Evolutionary conservation across 2,113 vertebrate species (phyloP), one percentile per base, ranked within the genome.

Genomic region (Vidua chalybeata): DNA sequence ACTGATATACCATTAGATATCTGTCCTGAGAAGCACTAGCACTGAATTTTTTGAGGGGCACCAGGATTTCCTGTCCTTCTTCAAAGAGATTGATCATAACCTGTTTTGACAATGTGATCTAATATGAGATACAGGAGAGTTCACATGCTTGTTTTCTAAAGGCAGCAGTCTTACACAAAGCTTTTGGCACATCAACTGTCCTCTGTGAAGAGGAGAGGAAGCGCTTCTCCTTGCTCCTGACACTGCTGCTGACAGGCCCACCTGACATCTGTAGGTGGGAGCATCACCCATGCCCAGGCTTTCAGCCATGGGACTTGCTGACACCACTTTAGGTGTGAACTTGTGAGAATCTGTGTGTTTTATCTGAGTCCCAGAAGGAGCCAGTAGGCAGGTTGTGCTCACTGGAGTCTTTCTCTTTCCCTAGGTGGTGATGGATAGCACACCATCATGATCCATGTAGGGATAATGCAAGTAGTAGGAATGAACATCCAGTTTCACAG

Each of bases 231-330:
- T 76, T 58, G 27, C 19, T 56, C 51, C 54, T 49, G 58, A 43
- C 41, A 3, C n/a, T 31, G 63, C 59, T 74, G 51, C 54, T 66
- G 67, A 15, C 39, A 14, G 31, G 31, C 8, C 28, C 6, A 2
- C 24, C 37, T 5, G 28, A 71, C 5, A 61, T 5, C 3, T 5
- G 19, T 4, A 48, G 19, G n/a, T 66, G 16, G 76, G 13, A 71
- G 37, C 22, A 41, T 9, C 37, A 13, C 17, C 46, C 0, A 0
- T 7, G 2, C 28, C 73, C 6, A 1, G 21, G 17, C 67, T 87
- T 52, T 48, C 49, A 56, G 58, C 41, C 9, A 1, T 3, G 10
- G 49, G 27, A 33, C 46, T 61, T 39, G 26, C 84, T 74, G 35
- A 75, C 35, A 55, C 8, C 45, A 14, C 39, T 46, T 35, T 2